Conservation (phyloP, 1,140 invertebrate species). For the Euglossa dilemma region DNA sequence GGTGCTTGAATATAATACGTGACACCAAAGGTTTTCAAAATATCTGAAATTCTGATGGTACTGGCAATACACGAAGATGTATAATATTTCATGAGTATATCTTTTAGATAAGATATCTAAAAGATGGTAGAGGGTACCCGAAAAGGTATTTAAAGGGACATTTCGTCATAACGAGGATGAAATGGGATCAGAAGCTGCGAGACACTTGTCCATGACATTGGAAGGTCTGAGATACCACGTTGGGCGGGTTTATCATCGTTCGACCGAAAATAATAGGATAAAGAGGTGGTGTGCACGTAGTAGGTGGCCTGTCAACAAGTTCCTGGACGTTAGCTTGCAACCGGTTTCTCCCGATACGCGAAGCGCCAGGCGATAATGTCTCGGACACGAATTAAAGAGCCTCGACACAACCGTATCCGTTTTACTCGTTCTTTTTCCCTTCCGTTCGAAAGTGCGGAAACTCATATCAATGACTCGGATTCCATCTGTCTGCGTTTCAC, state of each 20-base stretch:
- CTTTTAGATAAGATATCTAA: too few relatives aligned
- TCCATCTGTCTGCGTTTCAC: constrained; percentile 3
- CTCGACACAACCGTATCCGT: background rate
- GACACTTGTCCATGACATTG: constrained; percentile 1
- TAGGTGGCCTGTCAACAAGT: constrained; percentile 47
- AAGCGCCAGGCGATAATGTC: constrained; percentile 20
- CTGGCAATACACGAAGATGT: too few relatives aligned
- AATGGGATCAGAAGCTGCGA: background rate
- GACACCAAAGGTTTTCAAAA: too few relatives aligned
- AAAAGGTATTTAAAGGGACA: background rate
- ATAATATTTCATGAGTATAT: too few relatives aligned
- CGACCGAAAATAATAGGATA: constrained; percentile 35
- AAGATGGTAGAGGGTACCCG: too few relatives aligned
- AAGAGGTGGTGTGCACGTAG: constrained; percentile 22
- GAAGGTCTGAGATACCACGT: background rate
- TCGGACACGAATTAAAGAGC: constrained; percentile 29
- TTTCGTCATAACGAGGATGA: background rate
- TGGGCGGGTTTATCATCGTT: constrained; percentile 15
- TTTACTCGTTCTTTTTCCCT: background rate
- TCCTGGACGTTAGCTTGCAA: constrained; percentile 16
- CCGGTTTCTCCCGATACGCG: constrained; percentile 33
- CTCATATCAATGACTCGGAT: constrained; percentile 6
- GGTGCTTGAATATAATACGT: too few relatives aligned
- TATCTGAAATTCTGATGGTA: too few relatives aligned
- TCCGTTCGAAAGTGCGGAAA: background rate